Conservation (phyloP, 2,797 vertebrate genomes). For the Agapornis canus region DNA sequence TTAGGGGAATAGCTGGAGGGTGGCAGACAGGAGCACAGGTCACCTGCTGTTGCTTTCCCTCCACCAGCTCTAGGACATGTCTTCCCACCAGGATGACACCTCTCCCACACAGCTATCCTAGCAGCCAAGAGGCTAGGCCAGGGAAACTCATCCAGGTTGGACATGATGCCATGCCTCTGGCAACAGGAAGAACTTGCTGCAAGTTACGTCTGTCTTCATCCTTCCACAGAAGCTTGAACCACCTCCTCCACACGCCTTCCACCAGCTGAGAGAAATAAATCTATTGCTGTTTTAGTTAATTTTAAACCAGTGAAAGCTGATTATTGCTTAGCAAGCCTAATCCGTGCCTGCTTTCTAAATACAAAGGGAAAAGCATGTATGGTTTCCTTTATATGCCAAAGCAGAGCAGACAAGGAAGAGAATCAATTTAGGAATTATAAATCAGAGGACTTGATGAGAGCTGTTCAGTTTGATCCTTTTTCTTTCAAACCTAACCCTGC, state of each 20-base stretch:
- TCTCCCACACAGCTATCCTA: not conserved
- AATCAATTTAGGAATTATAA: not conserved
- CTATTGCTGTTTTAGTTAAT: not conserved
- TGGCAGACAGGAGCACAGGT: not conserved
- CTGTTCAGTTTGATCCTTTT: not conserved
- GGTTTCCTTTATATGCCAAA: not conserved
- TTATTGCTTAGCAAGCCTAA: constrained; percentile 19
- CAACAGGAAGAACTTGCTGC: not conserved
- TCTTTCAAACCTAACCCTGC: not conserved
- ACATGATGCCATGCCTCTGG: not conserved
- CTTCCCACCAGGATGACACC: not conserved
- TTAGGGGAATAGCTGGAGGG: not conserved
- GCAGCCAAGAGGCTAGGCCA: not conserved
- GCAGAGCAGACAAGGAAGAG: not conserved
- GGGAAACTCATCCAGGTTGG: not conserved
- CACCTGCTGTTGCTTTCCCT: not conserved
- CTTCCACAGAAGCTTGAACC: not conserved
- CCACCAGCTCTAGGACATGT: not conserved
- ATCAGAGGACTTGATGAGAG: not conserved
- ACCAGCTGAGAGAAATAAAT: not conserved
- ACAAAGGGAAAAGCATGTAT: not conserved
- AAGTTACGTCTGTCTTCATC: not conserved
- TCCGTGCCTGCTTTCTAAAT: not conserved
- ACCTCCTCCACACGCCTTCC: not conserved
- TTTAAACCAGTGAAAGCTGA: constrained; percentile 28